Evolutionary conservation across 1,140 invertebrate genomes (phyloP), one percentile per base, ranked within the genome.

Genomic region (Caenorhabditis tropicalis): DNA sequence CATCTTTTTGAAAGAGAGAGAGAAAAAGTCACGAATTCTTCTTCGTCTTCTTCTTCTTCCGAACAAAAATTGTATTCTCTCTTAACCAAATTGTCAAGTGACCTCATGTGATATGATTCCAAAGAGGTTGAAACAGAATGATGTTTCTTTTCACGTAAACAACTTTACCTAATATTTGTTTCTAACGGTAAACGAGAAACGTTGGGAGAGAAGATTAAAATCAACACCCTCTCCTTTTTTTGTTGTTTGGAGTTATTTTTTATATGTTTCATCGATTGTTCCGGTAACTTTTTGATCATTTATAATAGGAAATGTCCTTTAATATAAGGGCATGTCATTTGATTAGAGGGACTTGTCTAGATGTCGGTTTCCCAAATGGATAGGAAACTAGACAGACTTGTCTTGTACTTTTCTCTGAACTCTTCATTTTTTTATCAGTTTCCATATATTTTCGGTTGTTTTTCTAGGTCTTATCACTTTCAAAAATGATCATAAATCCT

Each of bases 91-190:
- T 15, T 33, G 65, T 74, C 65, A 74, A 74, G 36, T 74, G 65
- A 43, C 36, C 33, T 43, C 65, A 74, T 74, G 65, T 74, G 65
- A 74, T 74, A 74, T 74, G 24, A 43, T 43, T 31, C 53, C 27
- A 24, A 27, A n/a, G 24, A 58, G 19, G 39, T 27, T 9, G 65
- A 36, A 74, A 74, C 33, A 74, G 16, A 70, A 74, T 46, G 36
- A 24, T 74, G 29, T 36, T 65, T 65, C 58, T 43, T 39, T 12
- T 19, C 27, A 9, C 36, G 36, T 74, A 46, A 27, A 46, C 36
- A 46, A 46, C 36, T 2, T 15, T 27, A 56, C 65, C 29, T 27
- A 74, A 43, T 74, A 74, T 74, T 74, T 39, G 65, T 74, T 39
- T 74, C 33, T 65, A 36, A 51, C n/a, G 48, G 48, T 51, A 19